Evolutionary conservation across 2,797 vertebrate genomes (phyloP), one percentile per base, ranked within the genome.

Genomic region (Aphelocoma californica): DNA sequence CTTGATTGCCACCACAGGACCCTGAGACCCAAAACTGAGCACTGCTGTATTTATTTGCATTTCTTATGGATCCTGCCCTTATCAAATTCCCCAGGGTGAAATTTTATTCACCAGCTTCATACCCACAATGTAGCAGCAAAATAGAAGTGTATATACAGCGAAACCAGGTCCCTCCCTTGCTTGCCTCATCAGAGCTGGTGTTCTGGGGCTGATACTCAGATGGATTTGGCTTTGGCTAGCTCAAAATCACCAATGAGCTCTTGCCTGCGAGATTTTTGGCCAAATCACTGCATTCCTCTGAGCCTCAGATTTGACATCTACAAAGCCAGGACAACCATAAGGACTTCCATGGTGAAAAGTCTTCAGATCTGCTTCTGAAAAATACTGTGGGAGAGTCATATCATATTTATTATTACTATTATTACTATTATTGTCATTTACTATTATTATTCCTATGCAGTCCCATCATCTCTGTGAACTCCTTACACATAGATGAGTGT

Each of bases 111-210:
- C 50, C n/a, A 67, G 23, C 48, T 92, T 80, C 15, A 23, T 15
- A 45, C 20, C 40, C 21, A 44, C 14, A 40, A 71, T 64, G 7
- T 24, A 69, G 45, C 36, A 50, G 17, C 64, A 85, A 32, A 62
- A 11, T 18, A 31, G 5, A 71, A 42, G 3, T 2, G 9, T 17
- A 38, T 4, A 6, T 6, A 1, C 29, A 77, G 24, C 2, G 21
- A 73, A 70, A 70, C 1, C 18, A 32, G 20, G 31, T 58, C 26
- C 4, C 5, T 51, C 16, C 18, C 19, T 72, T 44, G 13, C 23
- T 81, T 61, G 23, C 10, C 12, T 48, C 34, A 13, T 60, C n/a
- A 80, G 18, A 34, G 20, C 9, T 64, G 9, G 3, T 24, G 40
- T 38, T 18, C 13, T 9, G 7, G 34, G 18, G 19, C 44, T 61